These are phyloP conservation scores for Standfussiana lucernea DNA, from an alignment of 2,888 invertebrate genomes.

Conservation along the genomic window DNA sequence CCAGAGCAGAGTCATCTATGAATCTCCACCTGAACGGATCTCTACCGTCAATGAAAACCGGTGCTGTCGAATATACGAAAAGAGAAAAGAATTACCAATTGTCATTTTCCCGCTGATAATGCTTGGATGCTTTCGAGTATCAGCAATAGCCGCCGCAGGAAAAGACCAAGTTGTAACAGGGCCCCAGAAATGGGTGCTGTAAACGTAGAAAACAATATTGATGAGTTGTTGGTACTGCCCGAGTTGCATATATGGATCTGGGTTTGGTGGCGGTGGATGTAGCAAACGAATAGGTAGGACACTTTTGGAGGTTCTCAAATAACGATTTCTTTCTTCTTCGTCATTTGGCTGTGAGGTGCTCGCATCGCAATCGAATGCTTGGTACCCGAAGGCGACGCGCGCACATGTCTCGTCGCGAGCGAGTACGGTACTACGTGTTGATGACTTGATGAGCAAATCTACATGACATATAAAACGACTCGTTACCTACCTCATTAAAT, in stretches of 20 bases:
- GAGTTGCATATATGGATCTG: neutral
- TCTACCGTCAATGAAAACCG: neutral
- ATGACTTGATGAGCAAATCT: too few relatives aligned
- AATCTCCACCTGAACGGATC: too few relatives aligned
- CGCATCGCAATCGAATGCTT: too few relatives aligned
- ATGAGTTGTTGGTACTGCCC: neutral
- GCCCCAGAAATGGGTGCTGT: constrained; percentile 99
- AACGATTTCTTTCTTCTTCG: neutral
- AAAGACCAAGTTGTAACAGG: constrained; percentile 99
- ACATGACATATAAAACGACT: neutral
- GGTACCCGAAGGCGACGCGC: neutral
- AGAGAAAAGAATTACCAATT: constrained; percentile 91
- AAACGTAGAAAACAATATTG: neutral
- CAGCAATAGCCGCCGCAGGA: constrained; percentile 98
- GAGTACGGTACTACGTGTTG: neutral
- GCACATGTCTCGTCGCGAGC: neutral
- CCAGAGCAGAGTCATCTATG: too few relatives aligned
- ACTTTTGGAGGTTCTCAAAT: neutral
- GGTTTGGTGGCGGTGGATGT: neutral
- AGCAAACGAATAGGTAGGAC: neutral
- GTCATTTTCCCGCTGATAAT: constrained; percentile 99
- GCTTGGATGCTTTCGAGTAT: constrained; percentile 96
- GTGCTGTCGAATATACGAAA: neutral
- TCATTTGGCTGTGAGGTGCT: neutral
- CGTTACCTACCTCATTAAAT: constrained; percentile 93